Evolutionary conservation across 1,140 invertebrate genomes (phyloP).

Genomic region (Helicoverpa armigera): DNA sequence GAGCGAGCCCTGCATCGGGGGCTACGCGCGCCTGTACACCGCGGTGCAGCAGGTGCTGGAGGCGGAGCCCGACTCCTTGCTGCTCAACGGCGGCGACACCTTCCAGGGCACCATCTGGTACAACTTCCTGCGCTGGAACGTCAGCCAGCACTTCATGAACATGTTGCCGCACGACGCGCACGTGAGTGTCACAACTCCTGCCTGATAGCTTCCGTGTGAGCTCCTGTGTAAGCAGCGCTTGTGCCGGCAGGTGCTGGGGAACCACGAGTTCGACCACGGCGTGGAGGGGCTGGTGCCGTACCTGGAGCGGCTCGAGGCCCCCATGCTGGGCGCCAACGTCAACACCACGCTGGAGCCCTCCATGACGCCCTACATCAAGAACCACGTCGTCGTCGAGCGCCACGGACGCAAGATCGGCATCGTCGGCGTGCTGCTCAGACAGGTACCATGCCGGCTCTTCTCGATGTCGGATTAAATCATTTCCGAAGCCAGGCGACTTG

Average conservation of each 20-base stretch:
- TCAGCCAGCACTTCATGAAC: slow-evolving; percentile 92
- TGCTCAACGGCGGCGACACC: slow-evolving; percentile 94
- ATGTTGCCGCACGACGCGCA: slow-evolving; percentile 92
- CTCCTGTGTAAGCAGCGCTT: slow-evolving; percentile 14
- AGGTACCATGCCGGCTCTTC: slow-evolving; percentile 47
- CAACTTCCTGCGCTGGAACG: slow-evolving; percentile 91
- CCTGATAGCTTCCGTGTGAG: not conserved
- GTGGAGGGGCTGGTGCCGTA: slow-evolving; percentile 92
- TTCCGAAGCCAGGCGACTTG: too few species aligned
- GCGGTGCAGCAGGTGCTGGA: slow-evolving; percentile 86
- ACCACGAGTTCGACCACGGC: slow-evolving; percentile 96
- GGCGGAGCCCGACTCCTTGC: slow-evolving; percentile 89
- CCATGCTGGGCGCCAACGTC: slow-evolving; percentile 92
- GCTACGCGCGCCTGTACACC: slow-evolving; percentile 90
- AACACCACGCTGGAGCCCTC: slow-evolving; percentile 90
- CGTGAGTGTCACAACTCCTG: slow-evolving; percentile 86
- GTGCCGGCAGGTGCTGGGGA: slow-evolving; percentile 91
- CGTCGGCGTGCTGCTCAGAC: slow-evolving; percentile 91
- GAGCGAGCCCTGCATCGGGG: slow-evolving; percentile 89
- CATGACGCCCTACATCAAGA: slow-evolving; percentile 88
- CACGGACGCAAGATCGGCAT: slow-evolving; percentile 91
- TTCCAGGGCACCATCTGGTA: slow-evolving; percentile 96
- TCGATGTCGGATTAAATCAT: too few species aligned
- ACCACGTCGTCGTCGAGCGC: slow-evolving; percentile 88
- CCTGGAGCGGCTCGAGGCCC: slow-evolving; percentile 88